Evolutionary conservation across 2,888 invertebrate genomes (phyloP).

Genomic region (Cenopis cana): DNA sequence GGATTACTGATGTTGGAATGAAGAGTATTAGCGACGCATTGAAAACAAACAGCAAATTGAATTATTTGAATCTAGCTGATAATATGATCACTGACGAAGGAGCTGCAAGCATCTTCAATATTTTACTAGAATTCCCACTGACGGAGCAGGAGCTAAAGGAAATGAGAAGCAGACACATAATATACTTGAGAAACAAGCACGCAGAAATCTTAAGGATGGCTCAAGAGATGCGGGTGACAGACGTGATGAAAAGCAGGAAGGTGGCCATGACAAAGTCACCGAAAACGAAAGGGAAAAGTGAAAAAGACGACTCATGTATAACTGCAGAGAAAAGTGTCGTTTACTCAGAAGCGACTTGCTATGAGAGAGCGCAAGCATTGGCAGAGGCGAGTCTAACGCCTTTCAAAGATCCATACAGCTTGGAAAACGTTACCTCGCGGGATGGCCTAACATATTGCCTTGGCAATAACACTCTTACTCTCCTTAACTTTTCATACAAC

Average conservation of each 20-base stretch:
- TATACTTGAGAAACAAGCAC: conserved; percentile 56
- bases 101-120: conserved; percentile 52
- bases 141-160: conserved; percentile 55
- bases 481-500: conserved; percentile 68
- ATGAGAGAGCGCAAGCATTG: conserved; percentile 56
- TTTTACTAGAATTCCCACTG: conserved; percentile 59
- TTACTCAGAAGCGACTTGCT: conserved; percentile 47
- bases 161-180: conserved; percentile 51
- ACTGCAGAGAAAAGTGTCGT: conserved; percentile 47
- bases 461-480: conserved; percentile 64
- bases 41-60: conserved; percentile 60
- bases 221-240: conserved; percentile 49
- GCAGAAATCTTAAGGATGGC: conserved; percentile 50
- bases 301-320: background rate
- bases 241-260: conserved; percentile 49
- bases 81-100: conserved; percentile 66
- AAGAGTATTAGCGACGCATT: conserved; percentile 57
- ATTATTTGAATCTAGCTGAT: conserved; percentile 64
- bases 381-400: conserved; percentile 53
- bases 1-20: conserved; percentile 64
- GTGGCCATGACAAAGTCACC: background rate
- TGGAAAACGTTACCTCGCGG: conserved; percentile 49
- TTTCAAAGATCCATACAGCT: conserved; percentile 58
- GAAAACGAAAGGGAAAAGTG: conserved; percentile 5
- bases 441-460: conserved; percentile 54